Evolutionary conservation across 2,888 invertebrate species (phyloP).

Genomic region (Drosophila anomalata): DNA sequence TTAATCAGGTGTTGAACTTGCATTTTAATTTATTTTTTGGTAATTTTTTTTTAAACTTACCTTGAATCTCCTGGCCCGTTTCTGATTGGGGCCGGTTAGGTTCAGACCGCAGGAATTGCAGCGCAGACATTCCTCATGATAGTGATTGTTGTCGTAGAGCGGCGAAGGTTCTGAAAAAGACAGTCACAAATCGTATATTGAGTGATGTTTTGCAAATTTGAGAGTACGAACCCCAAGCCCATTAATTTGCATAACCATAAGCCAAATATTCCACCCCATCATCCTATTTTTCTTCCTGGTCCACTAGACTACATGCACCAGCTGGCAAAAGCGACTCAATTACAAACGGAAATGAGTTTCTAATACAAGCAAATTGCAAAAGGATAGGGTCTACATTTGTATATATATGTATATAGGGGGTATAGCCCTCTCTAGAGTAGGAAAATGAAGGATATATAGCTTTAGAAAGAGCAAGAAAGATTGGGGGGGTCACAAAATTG

Average conservation of each 20-base stretch:
- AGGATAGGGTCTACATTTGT: slow-evolving; percentile 16
- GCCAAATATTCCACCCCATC: not conserved
- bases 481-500: slow-evolving; percentile 25
- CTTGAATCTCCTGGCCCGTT: slow-evolving; percentile 88
- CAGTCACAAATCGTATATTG: not conserved
- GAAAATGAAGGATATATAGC: not conserved
- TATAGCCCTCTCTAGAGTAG: no score
- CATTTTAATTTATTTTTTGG: slow-evolving; percentile 1
- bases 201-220: not conserved
- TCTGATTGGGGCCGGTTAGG: slow-evolving; percentile 95
- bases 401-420: not conserved
- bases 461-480: not conserved
- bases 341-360: slow-evolving; percentile 75
- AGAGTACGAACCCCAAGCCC: slow-evolving; percentile 12
- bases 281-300: not conserved
- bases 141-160: slow-evolving; percentile 96
- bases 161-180: slow-evolving; percentile 92
- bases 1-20: not conserved
- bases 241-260: slow-evolving; percentile 67
- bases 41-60: slow-evolving; percentile 58
- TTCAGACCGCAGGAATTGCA: slow-evolving; percentile 98
- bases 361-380: slow-evolving; percentile 67
- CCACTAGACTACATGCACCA: slow-evolving; percentile 32
- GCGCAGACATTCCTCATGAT: slow-evolving; percentile 98
- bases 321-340: slow-evolving; percentile 65